A percentile compares a stretch with the other conserved stretches of the same genome.
Conservation (phyloP, 1,140 invertebrate genomes). For the Adelges cooleyi region DNA sequence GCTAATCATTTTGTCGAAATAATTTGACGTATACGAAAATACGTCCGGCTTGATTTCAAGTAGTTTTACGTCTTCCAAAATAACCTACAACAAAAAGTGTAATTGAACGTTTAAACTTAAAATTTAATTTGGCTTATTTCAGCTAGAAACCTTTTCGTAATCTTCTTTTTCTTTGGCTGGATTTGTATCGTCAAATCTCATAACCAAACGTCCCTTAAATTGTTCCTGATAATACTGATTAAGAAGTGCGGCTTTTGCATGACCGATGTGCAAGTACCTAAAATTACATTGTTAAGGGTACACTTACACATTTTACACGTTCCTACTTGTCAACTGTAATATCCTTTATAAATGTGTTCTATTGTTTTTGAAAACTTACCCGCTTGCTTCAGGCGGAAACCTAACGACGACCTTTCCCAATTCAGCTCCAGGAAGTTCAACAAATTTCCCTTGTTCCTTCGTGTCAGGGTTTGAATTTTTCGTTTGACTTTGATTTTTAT, state of each 20-base stretch:
- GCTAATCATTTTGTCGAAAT: conserved; percentile 84
- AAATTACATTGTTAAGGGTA: conserved; percentile 29
- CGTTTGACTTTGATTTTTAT: no score
- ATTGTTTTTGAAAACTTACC: no score
- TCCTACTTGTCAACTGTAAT: no score
- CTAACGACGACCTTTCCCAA: conserved; percentile 85
- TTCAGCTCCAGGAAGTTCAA: conserved; percentile 90
- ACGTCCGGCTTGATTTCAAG: conserved; percentile 84
- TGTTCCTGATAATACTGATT: conserved; percentile 94
- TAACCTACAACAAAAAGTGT: conserved; percentile 50
- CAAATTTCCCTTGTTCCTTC: conserved; percentile 85
- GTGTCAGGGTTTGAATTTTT: no score
- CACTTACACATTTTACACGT: no score
- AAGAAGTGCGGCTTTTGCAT: conserved; percentile 95
- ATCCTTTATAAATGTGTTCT: no score
- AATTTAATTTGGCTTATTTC: no score
- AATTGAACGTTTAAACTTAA: no score
- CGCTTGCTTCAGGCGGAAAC: conserved; percentile 97
- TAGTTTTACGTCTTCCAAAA: conserved; percentile 85
- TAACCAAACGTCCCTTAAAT: conserved; percentile 90
- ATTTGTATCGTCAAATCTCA: conserved; percentile 99
- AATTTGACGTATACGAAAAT: conserved; percentile 92
- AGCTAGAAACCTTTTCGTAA: conserved; percentile 65
- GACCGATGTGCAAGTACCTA: conserved; percentile 93
- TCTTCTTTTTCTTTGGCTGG: conserved; percentile 98